Evolutionary conservation across 2,888 invertebrate genomes (phyloP), one percentile per base, ranked within the genome.

Genomic region (Pharmacophagus antenor): DNA sequence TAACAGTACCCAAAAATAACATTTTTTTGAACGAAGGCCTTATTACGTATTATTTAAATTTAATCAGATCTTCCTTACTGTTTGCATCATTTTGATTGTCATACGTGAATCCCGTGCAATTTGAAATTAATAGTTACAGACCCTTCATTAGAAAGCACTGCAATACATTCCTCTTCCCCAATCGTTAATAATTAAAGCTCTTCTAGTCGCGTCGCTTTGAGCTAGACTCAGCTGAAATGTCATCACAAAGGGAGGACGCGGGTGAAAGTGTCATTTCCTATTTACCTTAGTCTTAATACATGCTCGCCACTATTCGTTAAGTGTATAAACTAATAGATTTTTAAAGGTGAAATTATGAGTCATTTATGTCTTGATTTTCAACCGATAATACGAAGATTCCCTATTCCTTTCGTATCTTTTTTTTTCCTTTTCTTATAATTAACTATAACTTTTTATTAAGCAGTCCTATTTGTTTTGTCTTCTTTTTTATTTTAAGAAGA

Each of bases 141-240:
- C 62, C 71, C 72, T 73, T 68, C 70, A 69, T 67, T 68, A 67
- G 70, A 63, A 70, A 68, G 72, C 73, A 74, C 72, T 73, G 72
- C 72, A 71, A 68, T 65, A 67, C 66, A 60, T 59, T 65, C 66
- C 70, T 70, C 77, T 76, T 76, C 73, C 69, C 70, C 72, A 73
- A 76, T 74, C 69, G 71, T 77, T 74, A 84, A 86, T 88, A 85
- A 88, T 87, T 85, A 83, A 85, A 85, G 72, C 76, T 77, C 75
- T 77, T 77, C 63, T 72, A 79, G 75, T 74, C 69, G 67, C 69
- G 66, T 74, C 74, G 79, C 81, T 84, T 83, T 84, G 82, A 84
- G 74, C 76, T 69, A 70, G 72, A 71, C 78, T 75, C 70, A 68
- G 71, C 80, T 80, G 69, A 78, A 80, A 79, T 73, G 73, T 77